Evolutionary conservation across 2,113 vertebrate genomes (phyloP).

Genomic region (Upupa epops): DNA sequence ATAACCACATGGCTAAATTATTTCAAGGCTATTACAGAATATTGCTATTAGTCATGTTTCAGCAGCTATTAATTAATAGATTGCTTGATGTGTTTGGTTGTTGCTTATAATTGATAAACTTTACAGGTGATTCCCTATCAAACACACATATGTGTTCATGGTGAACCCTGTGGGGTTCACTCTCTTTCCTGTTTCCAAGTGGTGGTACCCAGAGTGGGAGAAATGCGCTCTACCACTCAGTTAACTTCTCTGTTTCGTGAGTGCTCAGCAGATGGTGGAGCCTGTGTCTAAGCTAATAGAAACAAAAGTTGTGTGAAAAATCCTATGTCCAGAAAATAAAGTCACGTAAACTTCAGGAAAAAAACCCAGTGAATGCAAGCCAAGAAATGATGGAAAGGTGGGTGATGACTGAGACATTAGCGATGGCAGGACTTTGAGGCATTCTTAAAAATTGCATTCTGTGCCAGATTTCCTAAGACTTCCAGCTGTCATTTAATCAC

Average conservation of each 20-base stretch:
- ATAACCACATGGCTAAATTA: neutral
- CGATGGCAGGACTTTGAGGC: neutral
- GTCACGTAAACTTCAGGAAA: neutral
- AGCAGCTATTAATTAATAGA: neutral
- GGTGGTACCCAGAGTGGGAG: neutral
- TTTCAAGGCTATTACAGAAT: neutral
- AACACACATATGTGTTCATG: too few relatives aligned
- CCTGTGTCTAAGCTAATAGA: neutral
- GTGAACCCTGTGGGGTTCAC: fast-evolving
- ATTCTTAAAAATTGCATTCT: neutral
- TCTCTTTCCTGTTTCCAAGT: neutral
- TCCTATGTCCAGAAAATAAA: neutral
- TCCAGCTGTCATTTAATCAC: slow-evolving; percentile 41
- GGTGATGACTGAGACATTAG: neutral
- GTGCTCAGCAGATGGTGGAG: neutral
- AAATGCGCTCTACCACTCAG: fast-evolving
- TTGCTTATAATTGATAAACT: fast-evolving
- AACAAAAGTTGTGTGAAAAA: slow-evolving; percentile 1
- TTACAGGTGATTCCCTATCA: neutral
- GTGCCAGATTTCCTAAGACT: slow-evolving; percentile 13
- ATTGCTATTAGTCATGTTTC: neutral
- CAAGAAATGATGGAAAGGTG: slow-evolving; percentile 16
- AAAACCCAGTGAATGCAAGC: neutral
- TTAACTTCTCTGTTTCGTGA: neutral
- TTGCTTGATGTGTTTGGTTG: neutral